Base-by-base conservation (phyloP, 1,140 invertebrate genomes). In the Eurosta solidaginis region DNA sequence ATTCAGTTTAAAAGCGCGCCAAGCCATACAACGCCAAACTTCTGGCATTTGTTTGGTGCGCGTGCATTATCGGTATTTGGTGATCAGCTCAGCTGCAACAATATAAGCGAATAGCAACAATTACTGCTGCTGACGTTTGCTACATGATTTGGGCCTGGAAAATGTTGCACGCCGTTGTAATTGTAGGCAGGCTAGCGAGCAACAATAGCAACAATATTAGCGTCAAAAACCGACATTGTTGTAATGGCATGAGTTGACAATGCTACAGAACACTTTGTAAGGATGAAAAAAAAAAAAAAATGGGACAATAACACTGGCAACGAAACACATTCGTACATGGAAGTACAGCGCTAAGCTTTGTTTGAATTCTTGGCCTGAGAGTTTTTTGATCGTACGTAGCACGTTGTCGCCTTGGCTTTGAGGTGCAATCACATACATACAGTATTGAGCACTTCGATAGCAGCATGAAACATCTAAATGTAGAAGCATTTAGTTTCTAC, bases 171-270 rank as follows among this genome's bases (percentile, higher is more conserved):
- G 40, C 33, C 29, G 29, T 1, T 29, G 14, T 29, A n/a, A n/a
- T n/a, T n/a, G n/a, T n/a, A n/a, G 29, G 27, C 54, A 59, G 54
- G 14, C 54, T 17, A 33, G 33, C 36, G n/a, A 68, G 33, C 33
- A 10, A 33, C n/a, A n/a, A 20, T 4, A 3, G 27, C 29, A 27
- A n/a, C 59, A 33, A 33, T 20, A 42, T 40, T 40, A 29, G 33
- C 59, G 59, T 68, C 33, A 29, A 68, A 68, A 68, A 36, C 33
- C 59, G n/a, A 68, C 59, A 68, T 68, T 68, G 59, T 68, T 68
- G 59, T 68, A 68, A 68, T 68, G 59, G 59, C 59, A 68, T 40
- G 40, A 40, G 59, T 68, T 68, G 59, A 68, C 59, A 68, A 68
- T 68, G 59, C 59, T 33, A 68, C 59, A 68, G 40, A 68, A 68